Base-by-base conservation (phyloP, 1,140 invertebrate genomes). In the Periplaneta americana region DNA sequence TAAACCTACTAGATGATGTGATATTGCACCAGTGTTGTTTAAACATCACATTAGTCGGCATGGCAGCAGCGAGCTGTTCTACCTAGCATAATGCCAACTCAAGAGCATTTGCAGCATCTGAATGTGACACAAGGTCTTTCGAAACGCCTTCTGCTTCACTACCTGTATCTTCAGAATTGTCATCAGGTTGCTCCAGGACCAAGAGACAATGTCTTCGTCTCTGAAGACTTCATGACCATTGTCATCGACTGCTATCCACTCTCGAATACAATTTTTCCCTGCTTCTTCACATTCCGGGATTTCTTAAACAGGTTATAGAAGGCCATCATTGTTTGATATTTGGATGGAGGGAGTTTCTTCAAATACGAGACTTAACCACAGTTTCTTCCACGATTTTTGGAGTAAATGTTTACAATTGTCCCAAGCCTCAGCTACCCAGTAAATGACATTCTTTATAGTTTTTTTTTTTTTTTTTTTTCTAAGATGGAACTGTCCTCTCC, bases 361-460 rank as follows among this genome's bases (percentile, higher is more conserved):
- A 78, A 78, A 35, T 34, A 34, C 31, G 33, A 78, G 3, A 78
- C 36, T 22, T 22, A 34, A 34, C 34, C 77, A 22, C 33, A 86
- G 81, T 79, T 85, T 84, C 84, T 86, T 85, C 84, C 85, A 85
- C 82, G 82, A 86, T 82, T 83, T 85, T 83, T 84, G 80, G 79
- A 85, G 85, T 84, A 84, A 84, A 28, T 83, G 33, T 80, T 74
- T 66, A 74, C 83, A 83, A 83, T 82, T 83, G 15, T 85, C 82
- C 85, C 85, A 87, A 78, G 85, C 84, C 75, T 86, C 82, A 82
- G 85, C 84, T 77, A 87, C 82, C 82, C 82, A 86, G 79, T 84
- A 84, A 80, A 86, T 80, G 74, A 85, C 85, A 84, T 86, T 83
- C 81, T 84, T 85, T 34, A 86, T 83, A 76, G 84, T 86, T 79